Evolutionary conservation across 2,888 invertebrate genomes (phyloP).

Genomic region (Cephus runcator): DNA sequence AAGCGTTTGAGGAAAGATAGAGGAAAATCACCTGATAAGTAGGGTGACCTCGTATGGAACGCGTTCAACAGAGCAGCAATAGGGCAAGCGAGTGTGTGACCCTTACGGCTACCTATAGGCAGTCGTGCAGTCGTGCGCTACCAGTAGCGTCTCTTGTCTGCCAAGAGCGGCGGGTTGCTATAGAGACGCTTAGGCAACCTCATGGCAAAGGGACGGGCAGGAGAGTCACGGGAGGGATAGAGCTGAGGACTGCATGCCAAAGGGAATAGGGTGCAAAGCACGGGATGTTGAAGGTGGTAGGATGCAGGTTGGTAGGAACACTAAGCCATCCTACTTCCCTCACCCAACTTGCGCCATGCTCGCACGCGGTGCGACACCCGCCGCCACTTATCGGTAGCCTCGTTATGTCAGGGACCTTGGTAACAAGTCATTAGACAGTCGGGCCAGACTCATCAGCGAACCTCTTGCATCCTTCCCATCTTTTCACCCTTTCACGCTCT

Average conservation of each 20-base stretch:
- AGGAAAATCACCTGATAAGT: neutral
- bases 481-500: neutral
- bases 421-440: slow-evolving; percentile 57
- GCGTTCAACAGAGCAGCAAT: neutral
- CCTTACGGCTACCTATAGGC: slow-evolving; percentile 10
- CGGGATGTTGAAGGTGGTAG: slow-evolving; percentile 3
- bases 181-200: slow-evolving; percentile 52
- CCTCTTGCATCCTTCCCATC: slow-evolving; percentile 19
- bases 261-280: slow-evolving; percentile 29
- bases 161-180: slow-evolving; percentile 54
- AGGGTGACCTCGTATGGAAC: neutral
- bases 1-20: neutral
- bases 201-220: slow-evolving; percentile 43
- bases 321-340: neutral
- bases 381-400: slow-evolving; percentile 50
- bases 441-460: slow-evolving; percentile 10
- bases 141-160: slow-evolving; percentile 44
- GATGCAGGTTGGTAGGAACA: neutral
- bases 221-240: slow-evolving; percentile 31
- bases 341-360: slow-evolving; percentile 23
- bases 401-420: slow-evolving; percentile 46
- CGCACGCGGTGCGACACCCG: slow-evolving; percentile 39
- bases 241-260: slow-evolving; percentile 5
- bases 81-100: neutral
- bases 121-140: slow-evolving; percentile 15